A percentile compares a stretch with the other conserved stretches of the same genome.
Conservation (phyloP, 2,888 invertebrate species). For the Sicus ferrugineus region DNA sequence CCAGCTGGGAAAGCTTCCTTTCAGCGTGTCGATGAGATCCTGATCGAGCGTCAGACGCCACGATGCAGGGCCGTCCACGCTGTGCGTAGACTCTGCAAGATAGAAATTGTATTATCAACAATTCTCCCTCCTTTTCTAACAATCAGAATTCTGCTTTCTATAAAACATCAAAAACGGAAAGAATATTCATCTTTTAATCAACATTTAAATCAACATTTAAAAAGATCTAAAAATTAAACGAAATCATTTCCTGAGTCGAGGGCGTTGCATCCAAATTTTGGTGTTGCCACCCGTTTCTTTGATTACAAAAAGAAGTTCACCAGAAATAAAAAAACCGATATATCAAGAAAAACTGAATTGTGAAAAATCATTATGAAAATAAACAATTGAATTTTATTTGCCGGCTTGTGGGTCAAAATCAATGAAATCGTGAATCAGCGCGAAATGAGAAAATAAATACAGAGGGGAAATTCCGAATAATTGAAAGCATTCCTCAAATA, state of each 20-base stretch:
- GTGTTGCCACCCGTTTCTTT: too few relatives aligned
- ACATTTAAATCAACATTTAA: too few relatives aligned
- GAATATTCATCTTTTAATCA: too few relatives aligned
- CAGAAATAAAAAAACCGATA: too few relatives aligned
- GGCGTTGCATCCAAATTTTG: too few relatives aligned
- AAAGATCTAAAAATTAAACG: too few relatives aligned
- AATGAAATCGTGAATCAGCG: not conserved
- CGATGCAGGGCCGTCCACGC: conserved; percentile 80
- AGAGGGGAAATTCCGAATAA: not conserved
- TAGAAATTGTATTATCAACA: too few relatives aligned
- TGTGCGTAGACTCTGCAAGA: conserved; percentile 78
- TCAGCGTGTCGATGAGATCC: conserved; percentile 90
- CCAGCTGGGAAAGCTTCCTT: conserved; percentile 93
- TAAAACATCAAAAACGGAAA: too few relatives aligned
- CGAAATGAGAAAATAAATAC: not conserved
- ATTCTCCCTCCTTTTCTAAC: too few relatives aligned
- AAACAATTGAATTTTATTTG: not conserved
- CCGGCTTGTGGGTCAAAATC: not conserved
- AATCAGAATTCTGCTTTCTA: too few relatives aligned
- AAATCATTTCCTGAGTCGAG: too few relatives aligned
- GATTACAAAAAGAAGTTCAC: too few relatives aligned
- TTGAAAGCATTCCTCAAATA: conserved; percentile 9
- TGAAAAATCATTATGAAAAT: not conserved
- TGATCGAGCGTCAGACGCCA: conserved; percentile 93
- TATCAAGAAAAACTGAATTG: not conserved